Evolutionary conservation across 2,113 vertebrate species (phyloP).

Genomic region (Etia nguti): DNA sequence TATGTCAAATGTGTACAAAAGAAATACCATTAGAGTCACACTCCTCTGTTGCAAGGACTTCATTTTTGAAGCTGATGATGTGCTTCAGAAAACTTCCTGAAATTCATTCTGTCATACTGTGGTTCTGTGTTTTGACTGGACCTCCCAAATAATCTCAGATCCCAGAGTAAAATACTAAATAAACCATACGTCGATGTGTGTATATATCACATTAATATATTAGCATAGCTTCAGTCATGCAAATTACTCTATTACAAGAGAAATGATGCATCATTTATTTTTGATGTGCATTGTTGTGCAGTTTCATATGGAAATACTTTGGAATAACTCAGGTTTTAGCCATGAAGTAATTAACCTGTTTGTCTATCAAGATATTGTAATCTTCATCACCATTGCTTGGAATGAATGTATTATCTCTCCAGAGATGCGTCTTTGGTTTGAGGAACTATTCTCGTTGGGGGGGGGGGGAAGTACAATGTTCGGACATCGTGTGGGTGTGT

Average conservation of each 20-base stretch:
- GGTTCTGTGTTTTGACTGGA: slow-evolving; percentile 50
- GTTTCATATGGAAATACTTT: slow-evolving; percentile 73
- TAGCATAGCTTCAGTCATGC: slow-evolving; percentile 73
- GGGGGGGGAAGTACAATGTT: not conserved
- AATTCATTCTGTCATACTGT: slow-evolving; percentile 17
- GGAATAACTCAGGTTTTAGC: slow-evolving; percentile 80
- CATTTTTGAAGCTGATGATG: slow-evolving; percentile 20
- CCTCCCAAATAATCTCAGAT: slow-evolving; percentile 22
- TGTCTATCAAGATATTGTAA: slow-evolving; percentile 60
- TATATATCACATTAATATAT: slow-evolving; percentile 65
- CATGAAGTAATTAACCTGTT: slow-evolving; percentile 63
- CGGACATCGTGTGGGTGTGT: not conserved
- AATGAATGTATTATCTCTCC: slow-evolving; percentile 55
- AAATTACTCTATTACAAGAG: slow-evolving; percentile 58
- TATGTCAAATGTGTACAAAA: slow-evolving; percentile 3
- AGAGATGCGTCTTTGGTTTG: slow-evolving; percentile 34
- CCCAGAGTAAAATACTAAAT: slow-evolving; percentile 24
- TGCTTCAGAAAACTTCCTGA: slow-evolving; percentile 10
- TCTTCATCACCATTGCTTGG: slow-evolving; percentile 57
- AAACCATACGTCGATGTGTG: slow-evolving; percentile 60
- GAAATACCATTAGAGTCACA: not conserved
- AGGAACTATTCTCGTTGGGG: slow-evolving; percentile 8
- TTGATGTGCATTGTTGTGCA: slow-evolving; percentile 70
- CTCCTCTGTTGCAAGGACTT: slow-evolving; percentile 3
- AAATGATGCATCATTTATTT: slow-evolving; percentile 67